Evolutionary conservation across 2,888 invertebrate genomes (phyloP).

Genomic region (Pachycephus smyrnensis): DNA sequence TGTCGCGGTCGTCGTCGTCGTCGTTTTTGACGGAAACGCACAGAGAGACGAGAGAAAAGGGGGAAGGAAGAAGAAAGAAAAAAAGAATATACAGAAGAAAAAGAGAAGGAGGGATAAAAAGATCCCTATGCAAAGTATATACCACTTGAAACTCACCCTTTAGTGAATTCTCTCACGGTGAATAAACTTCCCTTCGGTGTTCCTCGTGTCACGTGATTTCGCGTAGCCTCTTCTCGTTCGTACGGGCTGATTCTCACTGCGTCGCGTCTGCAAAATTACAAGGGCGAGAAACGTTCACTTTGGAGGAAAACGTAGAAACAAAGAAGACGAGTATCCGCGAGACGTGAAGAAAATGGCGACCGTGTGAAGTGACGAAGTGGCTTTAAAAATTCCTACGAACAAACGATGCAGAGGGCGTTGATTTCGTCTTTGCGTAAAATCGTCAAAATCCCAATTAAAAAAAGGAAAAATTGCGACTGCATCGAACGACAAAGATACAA

Average conservation of each 20-base stretch:
- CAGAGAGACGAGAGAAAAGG: slow-evolving; percentile 6
- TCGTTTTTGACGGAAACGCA: neutral
- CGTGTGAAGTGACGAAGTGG: neutral
- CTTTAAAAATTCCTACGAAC: neutral
- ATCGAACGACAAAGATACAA: neutral
- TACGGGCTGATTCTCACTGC: neutral
- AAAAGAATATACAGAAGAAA: neutral
- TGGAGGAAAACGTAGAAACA: slow-evolving; percentile 2
- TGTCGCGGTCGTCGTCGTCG: neutral
- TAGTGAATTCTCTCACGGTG: neutral
- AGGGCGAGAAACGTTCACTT: slow-evolving; percentile 7
- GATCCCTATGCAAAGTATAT: neutral
- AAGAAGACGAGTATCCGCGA: slow-evolving; percentile 7
- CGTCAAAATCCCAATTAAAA: too few species aligned
- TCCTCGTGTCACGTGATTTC: neutral
- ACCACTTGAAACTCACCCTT: neutral
- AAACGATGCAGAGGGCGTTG: too few species aligned
- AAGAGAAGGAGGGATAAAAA: neutral
- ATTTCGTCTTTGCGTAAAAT: too few species aligned
- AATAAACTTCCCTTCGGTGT: neutral
- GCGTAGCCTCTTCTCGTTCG: neutral
- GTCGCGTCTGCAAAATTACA: slow-evolving; percentile 3
- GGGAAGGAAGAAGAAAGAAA: neutral
- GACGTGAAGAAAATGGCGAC: slow-evolving; percentile 4
- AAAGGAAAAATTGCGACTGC: too few species aligned